Evolutionary conservation across 2,888 invertebrate species (phyloP), one percentile per base, ranked within the genome.

Genomic region (Caenorhabditis sinica): DNA sequence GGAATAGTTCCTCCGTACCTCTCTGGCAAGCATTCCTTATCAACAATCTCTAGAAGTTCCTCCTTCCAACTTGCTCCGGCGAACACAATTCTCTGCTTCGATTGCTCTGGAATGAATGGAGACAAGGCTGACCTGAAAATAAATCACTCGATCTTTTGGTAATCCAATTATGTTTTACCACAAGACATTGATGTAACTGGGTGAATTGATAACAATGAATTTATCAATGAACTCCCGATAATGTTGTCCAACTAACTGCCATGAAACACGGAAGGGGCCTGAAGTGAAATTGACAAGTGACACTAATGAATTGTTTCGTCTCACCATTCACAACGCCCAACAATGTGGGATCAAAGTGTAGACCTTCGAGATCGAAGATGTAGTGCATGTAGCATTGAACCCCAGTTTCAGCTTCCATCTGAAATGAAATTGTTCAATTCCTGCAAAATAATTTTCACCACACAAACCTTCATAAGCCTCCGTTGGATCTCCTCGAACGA

Each of bases 371-470:
- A 45, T 90, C 90, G 69, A 90, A 88, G 49, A 90, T 89, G 68
- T 87, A 87, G 68, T 89, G 83, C 69, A 83, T 83, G 63, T 80
- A 86, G 77, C 88, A 88, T 74, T 87, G 89, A 0, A 73, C 75
- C 28, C 82, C 86, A 13, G 76, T 66, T 73, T 85, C 76, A 13
- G 58, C 85, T 72, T 89, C 89, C 97, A 97, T 88, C 83, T 88
- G 56, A 23, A 82, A 68, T 2, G 13, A 11, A n/a, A n/a, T n/a
- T n/a, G n/a, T n/a, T n/a, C n/a, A n/a, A n/a, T n/a, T n/a, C n/a
- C n/a, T n/a, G n/a, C n/a, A n/a, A n/a, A n/a, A n/a, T n/a, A n/a
- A 28, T 60, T 25, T 5, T 28, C 3, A 20, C 15, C 15, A 63
- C 20, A 60, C 69, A 43, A 30, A 86, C 88, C 85, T 89, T 83